A percentile compares a stretch with the other conserved stretches of the same genome.
These are phyloP conservation scores for Syngnathus acus DNA, from an alignment of 2,797 vertebrate species.

Conservation along the genomic window DNA sequence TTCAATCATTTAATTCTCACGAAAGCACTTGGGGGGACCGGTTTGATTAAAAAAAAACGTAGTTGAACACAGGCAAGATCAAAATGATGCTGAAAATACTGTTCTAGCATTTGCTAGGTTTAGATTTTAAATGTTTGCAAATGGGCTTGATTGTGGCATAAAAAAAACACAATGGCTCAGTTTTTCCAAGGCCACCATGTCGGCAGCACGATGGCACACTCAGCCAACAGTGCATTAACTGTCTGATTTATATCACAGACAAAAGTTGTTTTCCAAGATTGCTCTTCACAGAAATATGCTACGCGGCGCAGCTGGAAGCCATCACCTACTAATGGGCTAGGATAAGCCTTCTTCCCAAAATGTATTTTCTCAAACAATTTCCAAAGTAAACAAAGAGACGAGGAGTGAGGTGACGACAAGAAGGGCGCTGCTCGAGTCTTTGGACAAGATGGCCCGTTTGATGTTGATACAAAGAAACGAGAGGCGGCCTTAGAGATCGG, in stretches of 20 bases:
- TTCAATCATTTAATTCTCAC: conserved; percentile 25
- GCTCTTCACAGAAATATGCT: conserved; percentile 65
- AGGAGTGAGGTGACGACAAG: conserved; percentile 59
- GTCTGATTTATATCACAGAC: conserved; percentile 66
- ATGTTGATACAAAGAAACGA: conserved; percentile 56
- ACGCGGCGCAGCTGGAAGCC: conserved; percentile 66
- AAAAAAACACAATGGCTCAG: conserved; percentile 53
- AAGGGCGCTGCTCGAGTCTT: conserved; percentile 51
- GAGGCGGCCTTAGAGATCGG: conserved; percentile 35
- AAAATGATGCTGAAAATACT: conserved; percentile 42
- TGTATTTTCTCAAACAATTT: conserved; percentile 69
- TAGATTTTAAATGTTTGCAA: conserved; percentile 63
- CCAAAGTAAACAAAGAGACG: conserved; percentile 58
- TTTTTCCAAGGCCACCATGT: conserved; percentile 65
- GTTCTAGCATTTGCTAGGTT: conserved; percentile 37
- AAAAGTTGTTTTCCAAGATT: conserved; percentile 70
- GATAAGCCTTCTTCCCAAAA: conserved; percentile 65
- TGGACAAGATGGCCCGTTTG: conserved; percentile 55
- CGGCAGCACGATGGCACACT: conserved; percentile 50
- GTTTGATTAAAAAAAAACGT: conserved; percentile 19
- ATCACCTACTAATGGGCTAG: conserved; percentile 61
- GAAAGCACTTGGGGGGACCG: conserved; percentile 19
- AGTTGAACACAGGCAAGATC: conserved; percentile 11
- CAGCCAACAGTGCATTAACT: conserved; percentile 59
- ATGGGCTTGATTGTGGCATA: conserved; percentile 63